These are phyloP conservation scores for Aphidoletes aphidimyza DNA, from an alignment of 2,888 invertebrate genomes.

Conservation along the genomic window DNA sequence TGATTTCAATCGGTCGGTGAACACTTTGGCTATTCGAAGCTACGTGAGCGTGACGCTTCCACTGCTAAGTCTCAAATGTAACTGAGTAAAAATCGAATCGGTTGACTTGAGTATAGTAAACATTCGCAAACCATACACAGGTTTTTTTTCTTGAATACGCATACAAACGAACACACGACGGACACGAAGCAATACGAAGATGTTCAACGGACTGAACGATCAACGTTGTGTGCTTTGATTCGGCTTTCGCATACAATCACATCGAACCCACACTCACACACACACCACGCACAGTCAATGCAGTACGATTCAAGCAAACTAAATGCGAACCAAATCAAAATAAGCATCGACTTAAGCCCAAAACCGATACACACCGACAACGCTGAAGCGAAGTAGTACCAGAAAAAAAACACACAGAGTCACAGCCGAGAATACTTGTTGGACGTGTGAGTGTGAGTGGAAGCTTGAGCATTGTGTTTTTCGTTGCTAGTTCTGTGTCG, in stretches of 20 bases:
- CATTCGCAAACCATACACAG: slow-evolving; percentile 11
- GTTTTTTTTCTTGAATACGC: not conserved
- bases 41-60: slow-evolving; percentile 15
- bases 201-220: too few relatives aligned
- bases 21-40: too few relatives aligned
- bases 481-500: slow-evolving; percentile 18
- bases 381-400: not conserved
- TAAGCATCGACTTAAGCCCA: too few relatives aligned
- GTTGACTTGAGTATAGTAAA: not conserved
- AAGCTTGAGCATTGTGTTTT: not conserved
- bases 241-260: too few relatives aligned
- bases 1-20: not conserved
- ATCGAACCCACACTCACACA: not conserved
- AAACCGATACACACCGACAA: not conserved
- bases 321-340: too few relatives aligned
- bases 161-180: not conserved
- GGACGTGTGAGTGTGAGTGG: not conserved
- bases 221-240: too few relatives aligned
- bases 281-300: too few relatives aligned
- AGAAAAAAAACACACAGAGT: not conserved
- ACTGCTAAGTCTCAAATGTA: not conserved
- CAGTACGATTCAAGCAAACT: too few relatives aligned
- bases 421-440: not conserved
- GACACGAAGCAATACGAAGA: too few relatives aligned
- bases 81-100: slow-evolving; percentile 17